Evolutionary conservation across 2,797 vertebrate species (phyloP), one percentile per base, ranked within the genome.

Genomic region (Poeciliopsis infans): DNA sequence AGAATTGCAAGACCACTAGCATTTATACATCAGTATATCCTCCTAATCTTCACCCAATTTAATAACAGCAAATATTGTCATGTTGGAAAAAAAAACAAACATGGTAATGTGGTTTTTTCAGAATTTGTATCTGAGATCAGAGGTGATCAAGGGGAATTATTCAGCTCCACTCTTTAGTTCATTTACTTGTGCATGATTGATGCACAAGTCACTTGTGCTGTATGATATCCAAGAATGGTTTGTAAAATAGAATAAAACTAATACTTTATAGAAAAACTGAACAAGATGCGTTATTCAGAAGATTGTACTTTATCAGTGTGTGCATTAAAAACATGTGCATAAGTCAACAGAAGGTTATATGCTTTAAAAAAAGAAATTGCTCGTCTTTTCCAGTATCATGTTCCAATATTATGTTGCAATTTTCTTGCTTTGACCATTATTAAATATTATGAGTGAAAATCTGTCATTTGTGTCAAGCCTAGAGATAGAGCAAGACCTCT

Each of bases 361-460:
- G 23, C 23, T 53, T 28, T 31, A 31, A 59, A 6, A 61, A 18
- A 31, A 61, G 2, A 61, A 61, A 61, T 61, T 66, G 16, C 36
- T 36, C 10, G 66, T n/a, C 49, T 41, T n/a, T 55, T 28, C 51
- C 41, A 43, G 16, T 47, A 47, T 47, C 15, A 47, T 16, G 15
- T 41, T 28, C 51, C 41, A 43, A 74, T 53, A 33, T 33, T 83
- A n/a, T 51, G 41, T 72, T n/a, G 33, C 64, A 23, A 1, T 25
- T 64, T 64, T 80, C 1, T 47, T 77, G 12, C 1, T n/a, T 73
- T 78, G 57, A 49, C 61, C 4, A 5, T 55, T 57, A 36, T 66
- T 79, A 47, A 84, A 84, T 85, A 78, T 82, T 80, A 84, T 46
- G 79, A 61, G 74, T 75, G 5, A 7, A 76, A 79, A 79, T 78